phyloP scores from a whole-genome alignment of 2,113 vertebrate genomes.

The Procapra przewalskii region DNA sequence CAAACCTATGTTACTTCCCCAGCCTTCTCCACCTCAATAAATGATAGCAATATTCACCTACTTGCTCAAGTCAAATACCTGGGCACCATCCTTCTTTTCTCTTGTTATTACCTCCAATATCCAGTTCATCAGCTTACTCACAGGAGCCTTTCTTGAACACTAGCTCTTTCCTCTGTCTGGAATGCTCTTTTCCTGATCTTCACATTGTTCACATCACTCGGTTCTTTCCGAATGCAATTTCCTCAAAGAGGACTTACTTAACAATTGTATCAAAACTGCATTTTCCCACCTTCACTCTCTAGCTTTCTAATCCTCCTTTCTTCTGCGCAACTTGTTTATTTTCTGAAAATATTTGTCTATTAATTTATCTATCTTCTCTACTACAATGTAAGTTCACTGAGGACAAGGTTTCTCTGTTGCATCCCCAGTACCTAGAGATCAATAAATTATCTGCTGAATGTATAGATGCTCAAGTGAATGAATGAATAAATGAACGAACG shows the following conservation, averaged over 20 bases:
- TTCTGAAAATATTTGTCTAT: neutral
- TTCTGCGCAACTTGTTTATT: constrained; percentile 18
- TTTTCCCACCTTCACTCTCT: constrained; percentile 21
- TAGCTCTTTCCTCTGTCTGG: neutral
- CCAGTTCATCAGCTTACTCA: neutral
- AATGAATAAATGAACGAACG: neutral
- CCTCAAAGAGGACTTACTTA: neutral
- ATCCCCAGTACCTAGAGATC: neutral
- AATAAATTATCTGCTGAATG: neutral
- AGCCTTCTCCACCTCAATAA: constrained; percentile 3
- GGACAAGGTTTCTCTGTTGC: neutral
- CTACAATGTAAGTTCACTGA: neutral
- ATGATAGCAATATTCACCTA: neutral
- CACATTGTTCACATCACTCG: neutral
- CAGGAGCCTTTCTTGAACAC: neutral
- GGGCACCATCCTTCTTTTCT: neutral
- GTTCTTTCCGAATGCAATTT: neutral
- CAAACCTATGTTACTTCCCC: neutral
- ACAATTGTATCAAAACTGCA: constrained; percentile 25
- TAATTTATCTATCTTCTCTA: constrained; percentile 14
- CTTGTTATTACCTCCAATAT: neutral
- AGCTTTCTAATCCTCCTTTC: constrained; percentile 28
- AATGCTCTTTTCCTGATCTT: neutral
- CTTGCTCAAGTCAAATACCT: neutral
- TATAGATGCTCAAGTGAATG: neutral